Percentiles rank a stretch among this genome's conserved stretches.
These are phyloP conservation scores for Rhabdophis nuchalis DNA, from an alignment of 2,797 vertebrate species.

Conservation along the genomic window DNA sequence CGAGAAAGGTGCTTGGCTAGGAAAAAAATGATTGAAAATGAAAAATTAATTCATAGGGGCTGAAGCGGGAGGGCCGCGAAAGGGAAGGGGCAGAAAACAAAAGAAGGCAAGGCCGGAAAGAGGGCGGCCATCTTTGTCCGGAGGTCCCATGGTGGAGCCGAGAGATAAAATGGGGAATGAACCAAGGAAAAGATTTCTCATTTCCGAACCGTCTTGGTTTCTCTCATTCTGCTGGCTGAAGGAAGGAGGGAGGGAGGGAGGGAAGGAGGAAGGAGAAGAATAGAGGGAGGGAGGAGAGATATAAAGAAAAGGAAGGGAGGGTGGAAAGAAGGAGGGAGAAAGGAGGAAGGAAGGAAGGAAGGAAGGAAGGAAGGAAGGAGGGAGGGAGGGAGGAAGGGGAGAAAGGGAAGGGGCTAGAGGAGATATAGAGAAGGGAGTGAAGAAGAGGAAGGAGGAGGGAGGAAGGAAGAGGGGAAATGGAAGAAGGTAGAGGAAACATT, in stretches of 20 bases:
- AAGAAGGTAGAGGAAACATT: too few relatives aligned
- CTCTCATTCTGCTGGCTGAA: background rate
- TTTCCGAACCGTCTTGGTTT: background rate
- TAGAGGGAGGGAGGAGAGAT: too few relatives aligned
- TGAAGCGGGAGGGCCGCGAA: background rate
- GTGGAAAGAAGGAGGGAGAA: too few relatives aligned
- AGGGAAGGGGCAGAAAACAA: background rate
- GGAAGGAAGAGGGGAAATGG: fast-evolving
- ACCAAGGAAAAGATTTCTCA: background rate
- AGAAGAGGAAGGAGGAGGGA: too few relatives aligned
- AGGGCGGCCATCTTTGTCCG: background rate
- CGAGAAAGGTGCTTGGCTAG: conserved; percentile 37
- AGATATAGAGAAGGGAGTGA: too few relatives aligned
- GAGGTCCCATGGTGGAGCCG: background rate
- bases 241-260: fast-evolving
- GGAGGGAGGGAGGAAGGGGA: too few relatives aligned
- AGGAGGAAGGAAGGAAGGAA: too few relatives aligned
- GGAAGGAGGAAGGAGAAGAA: too few relatives aligned
- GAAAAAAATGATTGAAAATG: conserved; percentile 54
- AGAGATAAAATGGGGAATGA: background rate
- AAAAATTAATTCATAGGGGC: conserved; percentile 45
- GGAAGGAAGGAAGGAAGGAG: too few relatives aligned
- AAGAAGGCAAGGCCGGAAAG: background rate
- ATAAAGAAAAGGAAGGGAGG: too few relatives aligned
- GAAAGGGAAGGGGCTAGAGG: too few relatives aligned